Evolutionary conservation across 64 coral and sea anemone genomes (phyloP), one percentile per base, ranked within the genome.

Genomic region (Astreopora myriophthalma): DNA sequence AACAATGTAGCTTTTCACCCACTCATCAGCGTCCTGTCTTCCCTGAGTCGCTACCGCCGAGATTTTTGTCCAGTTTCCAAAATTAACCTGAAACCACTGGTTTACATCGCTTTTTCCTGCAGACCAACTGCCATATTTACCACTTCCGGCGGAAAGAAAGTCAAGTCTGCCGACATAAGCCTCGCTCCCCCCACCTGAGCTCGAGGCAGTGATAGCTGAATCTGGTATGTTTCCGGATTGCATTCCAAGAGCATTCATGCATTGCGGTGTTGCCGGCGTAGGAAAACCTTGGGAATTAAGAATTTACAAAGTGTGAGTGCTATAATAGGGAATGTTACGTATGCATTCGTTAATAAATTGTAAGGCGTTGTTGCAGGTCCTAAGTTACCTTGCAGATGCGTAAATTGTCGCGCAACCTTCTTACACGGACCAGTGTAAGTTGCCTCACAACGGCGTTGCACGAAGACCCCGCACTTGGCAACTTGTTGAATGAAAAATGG

Each of bases 11-110:
- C 30, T 73, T 34, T 74, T 74, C 40, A 92, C 89, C 89, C 89
- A 91, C 34, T 91, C 77, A 12, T n/a, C 44, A 7, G 78, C 25
- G 60, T 80, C 49, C 29, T 58, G 48, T 34, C 76, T 31, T 51
- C 89, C 89, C 33, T 91, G 89, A 1, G 66, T 91, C 0, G 66
- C 78, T 3, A 91, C 79, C 6, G 27, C 39, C 5, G 77, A 48
- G 13, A 91, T 39, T 16, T 73, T 70, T 4, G 89, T 65, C 64
- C 48, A 83, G 65, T 17, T 51, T 13, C 76, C 76, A 61, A 91
- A 84, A 62, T 91, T 46, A 3, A 91, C 78, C 49, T 91, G 89
- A 52, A 91, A 44, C 37, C 29, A 91, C 34, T 91, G 89, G 9
- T 84, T 11, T 19, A 20, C 20, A 49, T 91, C n/a, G n/a, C 84